A percentile compares a stretch with the other conserved stretches of the same genome.
Conservation (phyloP, 2,888 invertebrate genomes). For the Tyria jacobaeae region DNA sequence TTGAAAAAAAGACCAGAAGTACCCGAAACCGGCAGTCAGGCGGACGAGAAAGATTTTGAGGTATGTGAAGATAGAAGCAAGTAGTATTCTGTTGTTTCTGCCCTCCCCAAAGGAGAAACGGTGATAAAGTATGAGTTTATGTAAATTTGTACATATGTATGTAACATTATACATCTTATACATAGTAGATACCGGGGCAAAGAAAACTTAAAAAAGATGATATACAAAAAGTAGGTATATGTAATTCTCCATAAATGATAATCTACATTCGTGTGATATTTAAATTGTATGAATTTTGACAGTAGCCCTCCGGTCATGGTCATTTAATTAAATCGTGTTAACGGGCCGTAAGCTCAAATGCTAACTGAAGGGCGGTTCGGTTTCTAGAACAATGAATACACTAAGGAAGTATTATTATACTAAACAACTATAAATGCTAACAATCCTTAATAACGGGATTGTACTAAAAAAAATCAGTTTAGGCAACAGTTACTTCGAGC, state of each 20-base stretch:
- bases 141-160: no score
- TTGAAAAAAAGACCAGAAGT: no score
- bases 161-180: no score
- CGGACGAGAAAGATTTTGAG: no score
- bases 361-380: conserved; percentile 1
- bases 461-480: not conserved
- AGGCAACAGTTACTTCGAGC: not conserved
- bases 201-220: no score
- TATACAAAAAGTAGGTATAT: not conserved
- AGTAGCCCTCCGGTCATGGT: not conserved
- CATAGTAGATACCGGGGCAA: no score
- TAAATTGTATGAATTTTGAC: not conserved
- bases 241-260: not conserved
- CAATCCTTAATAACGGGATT: no score
- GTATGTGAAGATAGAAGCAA: no score
- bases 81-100: no score
- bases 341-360: conserved; percentile 11
- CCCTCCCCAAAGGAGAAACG: no score
- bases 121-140: no score
- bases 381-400: conserved; percentile 3
- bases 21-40: no score
- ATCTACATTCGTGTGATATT: not conserved
- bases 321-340: conserved; percentile 17
- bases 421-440: not conserved
- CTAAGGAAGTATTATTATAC: conserved; percentile 1